Evolutionary conservation across 2,113 vertebrate species (phyloP).

Genomic region (Charadrius vociferus): DNA sequence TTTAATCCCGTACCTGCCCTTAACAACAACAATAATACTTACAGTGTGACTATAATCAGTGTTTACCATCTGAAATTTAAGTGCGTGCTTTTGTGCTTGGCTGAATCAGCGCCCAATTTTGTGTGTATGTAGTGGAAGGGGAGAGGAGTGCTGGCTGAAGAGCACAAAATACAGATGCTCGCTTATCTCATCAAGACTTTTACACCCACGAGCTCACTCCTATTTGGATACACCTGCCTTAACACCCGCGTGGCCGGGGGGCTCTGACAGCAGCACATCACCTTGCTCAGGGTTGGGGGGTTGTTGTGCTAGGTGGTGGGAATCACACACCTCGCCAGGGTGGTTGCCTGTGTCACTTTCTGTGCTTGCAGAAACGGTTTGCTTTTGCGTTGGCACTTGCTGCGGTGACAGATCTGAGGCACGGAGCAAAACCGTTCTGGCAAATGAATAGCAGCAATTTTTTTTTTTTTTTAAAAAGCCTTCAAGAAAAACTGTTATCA

Average conservation of each 20-base stretch:
- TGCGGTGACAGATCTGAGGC: background rate
- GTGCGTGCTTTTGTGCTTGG: background rate
- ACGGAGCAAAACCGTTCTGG: rapidly evolving
- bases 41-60: background rate
- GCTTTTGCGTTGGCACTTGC: rapidly evolving
- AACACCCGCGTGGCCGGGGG: rapidly evolving
- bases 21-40: background rate
- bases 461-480: background rate
- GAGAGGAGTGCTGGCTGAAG: background rate
- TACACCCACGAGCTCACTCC: rapidly evolving
- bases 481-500: background rate
- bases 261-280: background rate
- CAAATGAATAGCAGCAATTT: background rate
- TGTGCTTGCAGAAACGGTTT: background rate
- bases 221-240: background rate
- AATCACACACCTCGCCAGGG: rapidly evolving
- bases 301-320: background rate
- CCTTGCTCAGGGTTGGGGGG: background rate
- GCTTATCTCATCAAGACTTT: background rate
- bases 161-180: background rate
- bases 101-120: background rate
- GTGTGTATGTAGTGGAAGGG: background rate
- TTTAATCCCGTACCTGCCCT: background rate
- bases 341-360: background rate
- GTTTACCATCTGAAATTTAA: background rate